Evolutionary conservation across 2,113 vertebrate genomes (phyloP).

Genomic region (Lasiurus cinereus): DNA sequence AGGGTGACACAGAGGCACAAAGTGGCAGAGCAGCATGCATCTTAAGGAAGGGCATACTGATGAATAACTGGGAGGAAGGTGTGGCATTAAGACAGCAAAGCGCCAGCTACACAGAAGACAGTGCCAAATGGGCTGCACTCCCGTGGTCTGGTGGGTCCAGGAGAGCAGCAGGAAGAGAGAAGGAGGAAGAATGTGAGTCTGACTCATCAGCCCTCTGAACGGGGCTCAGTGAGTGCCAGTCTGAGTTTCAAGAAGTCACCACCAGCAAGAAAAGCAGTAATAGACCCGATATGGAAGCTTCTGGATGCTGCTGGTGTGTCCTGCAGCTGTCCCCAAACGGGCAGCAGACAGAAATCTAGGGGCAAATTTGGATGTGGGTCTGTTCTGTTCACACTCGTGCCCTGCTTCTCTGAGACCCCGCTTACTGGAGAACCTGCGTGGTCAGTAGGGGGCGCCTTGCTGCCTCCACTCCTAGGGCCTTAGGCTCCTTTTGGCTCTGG

Average conservation of each 20-base stretch:
- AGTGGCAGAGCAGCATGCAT: neutral
- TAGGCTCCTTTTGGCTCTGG: neutral
- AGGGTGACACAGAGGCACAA: no score
- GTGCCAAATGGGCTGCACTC: constrained; percentile 12
- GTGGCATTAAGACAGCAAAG: neutral
- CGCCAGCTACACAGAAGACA: neutral
- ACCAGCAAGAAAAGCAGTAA: neutral
- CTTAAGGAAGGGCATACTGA: neutral
- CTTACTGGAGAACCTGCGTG: neutral
- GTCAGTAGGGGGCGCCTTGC: neutral
- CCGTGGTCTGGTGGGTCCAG: neutral
- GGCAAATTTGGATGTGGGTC: neutral
- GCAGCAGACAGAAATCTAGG: neutral
- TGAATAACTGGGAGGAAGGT: neutral
- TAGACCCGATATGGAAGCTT: neutral
- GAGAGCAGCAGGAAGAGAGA: neutral
- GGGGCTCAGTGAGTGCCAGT: neutral
- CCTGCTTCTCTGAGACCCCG: neutral
- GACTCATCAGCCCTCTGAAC: neutral
- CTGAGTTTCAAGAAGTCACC: neutral
- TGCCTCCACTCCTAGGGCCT: neutral
- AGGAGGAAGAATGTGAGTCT: neutral
- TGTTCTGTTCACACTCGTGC: neutral
- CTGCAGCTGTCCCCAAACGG: neutral
- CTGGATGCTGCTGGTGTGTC: no score